Conservation (phyloP, 2,888 invertebrate species). For the Carterocephalus palaemon region DNA sequence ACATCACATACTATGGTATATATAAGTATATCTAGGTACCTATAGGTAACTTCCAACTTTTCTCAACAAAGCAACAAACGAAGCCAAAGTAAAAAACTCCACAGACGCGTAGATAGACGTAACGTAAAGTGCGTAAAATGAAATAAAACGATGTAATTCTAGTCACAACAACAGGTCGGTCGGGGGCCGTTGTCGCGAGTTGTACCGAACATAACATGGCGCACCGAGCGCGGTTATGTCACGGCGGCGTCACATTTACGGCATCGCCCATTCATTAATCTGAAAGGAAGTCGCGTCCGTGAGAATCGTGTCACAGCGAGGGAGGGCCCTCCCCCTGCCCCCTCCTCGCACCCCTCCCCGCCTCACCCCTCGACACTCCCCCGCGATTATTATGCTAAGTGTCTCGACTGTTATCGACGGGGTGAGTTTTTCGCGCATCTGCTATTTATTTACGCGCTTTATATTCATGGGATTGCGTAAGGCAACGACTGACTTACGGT, state of each 20-base stretch:
- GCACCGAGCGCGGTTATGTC: conserved; percentile 51
- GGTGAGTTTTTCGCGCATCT: conserved; percentile 78
- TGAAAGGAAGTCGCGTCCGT: conserved; percentile 72
- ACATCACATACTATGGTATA: too few relatives aligned
- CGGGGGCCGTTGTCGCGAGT: too few relatives aligned
- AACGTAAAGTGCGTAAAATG: too few relatives aligned
- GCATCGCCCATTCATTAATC: conserved; percentile 71
- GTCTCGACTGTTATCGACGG: conserved; percentile 65
- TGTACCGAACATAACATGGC: conserved; percentile 22
- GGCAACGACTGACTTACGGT: conserved; percentile 63
- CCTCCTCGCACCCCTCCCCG: conserved; percentile 36
- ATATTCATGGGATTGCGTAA: conserved; percentile 73
- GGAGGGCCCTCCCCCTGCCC: conserved; percentile 40
- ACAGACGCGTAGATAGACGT: too few relatives aligned
- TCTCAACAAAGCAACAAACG: too few relatives aligned
- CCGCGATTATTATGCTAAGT: conserved; percentile 77
- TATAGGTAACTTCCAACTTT: too few relatives aligned
- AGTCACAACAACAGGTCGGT: conserved; percentile 3
- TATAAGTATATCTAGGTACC: too few relatives aligned
- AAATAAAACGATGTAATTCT: not conserved
- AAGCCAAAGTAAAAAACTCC: too few relatives aligned
- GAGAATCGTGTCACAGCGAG: conserved; percentile 74
- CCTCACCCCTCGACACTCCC: conserved; percentile 40
- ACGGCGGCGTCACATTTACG: conserved; percentile 59
- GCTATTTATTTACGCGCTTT: conserved; percentile 78